Base-by-base conservation (phyloP, 2,113 vertebrate species). In the Arenaria interpres region DNA sequence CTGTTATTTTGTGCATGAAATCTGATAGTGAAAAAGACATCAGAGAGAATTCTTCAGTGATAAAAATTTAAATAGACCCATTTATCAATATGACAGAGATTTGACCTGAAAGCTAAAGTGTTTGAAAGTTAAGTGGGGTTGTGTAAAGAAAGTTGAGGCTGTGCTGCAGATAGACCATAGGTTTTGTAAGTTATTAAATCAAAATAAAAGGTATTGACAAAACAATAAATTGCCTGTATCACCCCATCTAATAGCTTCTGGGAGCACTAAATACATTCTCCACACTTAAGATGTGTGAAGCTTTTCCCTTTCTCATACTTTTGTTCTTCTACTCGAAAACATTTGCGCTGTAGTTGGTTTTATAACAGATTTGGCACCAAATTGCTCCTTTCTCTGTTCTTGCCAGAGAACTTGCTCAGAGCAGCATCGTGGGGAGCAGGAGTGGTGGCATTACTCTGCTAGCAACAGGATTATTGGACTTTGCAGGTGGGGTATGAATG, bases 51-150 rank as follows among this genome's bases (percentile, higher is more conserved):
- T 97, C 93, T 82, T 93, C 5, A 30, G 57, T 73, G 95, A 97
- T 97, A 95, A 97, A 97, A 96, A 94, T 91, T 93, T 97, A 97
- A 97, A 97, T 96, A 94, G 96, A 73, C 85, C 69, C 96, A 97
- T 97, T 96, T 97, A 96, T 97, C 97, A 97, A 88, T 74, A 48
- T 94, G 97, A 96, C 95, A 96, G 89, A 96, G 88, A 97, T 95
- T 93, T 95, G 93, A 97, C 94, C 97, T 69, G 68, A 94, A 97
- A 97, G 95, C 91, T 86, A 93, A 97, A 97, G 91, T 63, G 76
- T 95, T 93, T 91, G 90, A 76, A 91, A 97, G 94, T 96, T 93
- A 95, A 96, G 85, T 86, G 86, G 81, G 82, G 81, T 75, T 81
- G 93, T 80, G 90, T 90, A 79, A 96, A 94, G 92, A 88, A 97